Percentiles rank a stretch among this genome's conserved stretches.
phyloP scores from a whole-genome alignment of 2,797 vertebrate genomes.

The Myiothlypis chrysogaster region DNA sequence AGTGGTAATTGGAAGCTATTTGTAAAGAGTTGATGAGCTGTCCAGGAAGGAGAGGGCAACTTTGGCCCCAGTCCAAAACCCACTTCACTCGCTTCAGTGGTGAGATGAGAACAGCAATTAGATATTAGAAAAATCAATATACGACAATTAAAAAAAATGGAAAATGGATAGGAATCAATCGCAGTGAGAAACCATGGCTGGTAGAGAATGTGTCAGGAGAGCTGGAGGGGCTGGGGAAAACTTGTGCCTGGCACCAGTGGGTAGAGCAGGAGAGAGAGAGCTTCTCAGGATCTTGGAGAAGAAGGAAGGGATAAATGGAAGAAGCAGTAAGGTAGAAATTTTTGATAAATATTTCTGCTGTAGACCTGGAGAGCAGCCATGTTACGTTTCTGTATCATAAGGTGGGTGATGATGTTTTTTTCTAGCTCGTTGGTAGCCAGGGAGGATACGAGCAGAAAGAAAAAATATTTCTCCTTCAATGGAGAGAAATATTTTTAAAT shows the following conservation, averaged over 20 bases:
- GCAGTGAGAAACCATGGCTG: neutral
- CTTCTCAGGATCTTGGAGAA: neutral
- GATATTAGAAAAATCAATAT: slow-evolving; percentile 56
- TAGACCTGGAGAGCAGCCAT: neutral
- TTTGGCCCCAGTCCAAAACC: slow-evolving; percentile 41
- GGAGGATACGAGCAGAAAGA: neutral
- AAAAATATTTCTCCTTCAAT: neutral
- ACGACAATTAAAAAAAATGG: slow-evolving; percentile 49
- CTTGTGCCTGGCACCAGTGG: fast-evolving
- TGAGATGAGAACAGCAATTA: slow-evolving; percentile 59
- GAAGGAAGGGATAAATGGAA: neutral
- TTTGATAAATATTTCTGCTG: neutral
- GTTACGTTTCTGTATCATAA: neutral
- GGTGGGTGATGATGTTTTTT: neutral
- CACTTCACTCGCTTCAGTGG: slow-evolving; percentile 45
- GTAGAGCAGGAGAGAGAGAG: neutral
- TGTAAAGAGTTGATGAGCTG: slow-evolving; percentile 54
- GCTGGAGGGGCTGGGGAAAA: neutral
- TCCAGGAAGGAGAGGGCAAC: slow-evolving; percentile 49
- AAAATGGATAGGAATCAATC: slow-evolving; percentile 17
- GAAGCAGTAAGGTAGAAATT: neutral
- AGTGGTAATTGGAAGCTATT: slow-evolving; percentile 43
- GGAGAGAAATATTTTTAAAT: neutral
- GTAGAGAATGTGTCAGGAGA: neutral
- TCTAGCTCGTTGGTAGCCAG: neutral